Evolutionary conservation across 2,113 vertebrate genomes (phyloP), one percentile per base, ranked within the genome.

Genomic region (Hemichromis elongatus): DNA sequence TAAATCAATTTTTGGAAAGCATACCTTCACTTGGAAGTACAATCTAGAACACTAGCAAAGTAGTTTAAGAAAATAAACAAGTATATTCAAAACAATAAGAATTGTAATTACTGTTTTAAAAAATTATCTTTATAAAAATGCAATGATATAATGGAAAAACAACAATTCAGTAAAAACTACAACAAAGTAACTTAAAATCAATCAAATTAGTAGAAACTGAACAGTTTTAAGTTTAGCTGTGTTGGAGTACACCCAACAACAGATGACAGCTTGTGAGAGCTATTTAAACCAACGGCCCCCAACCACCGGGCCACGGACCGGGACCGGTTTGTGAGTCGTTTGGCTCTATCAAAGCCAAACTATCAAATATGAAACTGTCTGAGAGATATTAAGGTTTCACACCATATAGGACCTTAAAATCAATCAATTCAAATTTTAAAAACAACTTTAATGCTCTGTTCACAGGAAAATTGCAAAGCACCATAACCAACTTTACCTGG

Each of bases 1-100:
- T 24, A 11, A 26, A 56, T 18, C 3, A 13, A 1, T 28, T 73
- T 73, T 13, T 33, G 6, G 0, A 7, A 28, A 35, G 18, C 9
- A 54, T 52, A 13, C 45, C 21, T 13, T 35, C 5, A 37, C 2
- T 37, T 55, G n/a, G 11, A 54, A 37, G n/a, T 21, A 78, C 33
- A 55, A 37, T 50, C 45, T 33, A 50, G 10, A 75, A 50, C 45
- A 50, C 10, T 28, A 30, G 4, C 24, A 75, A 75, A 45, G 52
- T 4, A 26, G 21, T 18, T 37, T 12, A 52, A 75, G 26, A 30
- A 50, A 30, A 52, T 28, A 33, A 50, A 24, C 24, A 75, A 26
- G 21, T 10, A 28, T 18, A 47, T 47, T 47, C 24, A 70, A 47
- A 70, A 42, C 4, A 18, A 73, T 0, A 24, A 68, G 61, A 35